These are phyloP conservation scores for Hemistola chrysoprasaria DNA, from an alignment of 2,888 invertebrate species.

Conservation along the genomic window DNA sequence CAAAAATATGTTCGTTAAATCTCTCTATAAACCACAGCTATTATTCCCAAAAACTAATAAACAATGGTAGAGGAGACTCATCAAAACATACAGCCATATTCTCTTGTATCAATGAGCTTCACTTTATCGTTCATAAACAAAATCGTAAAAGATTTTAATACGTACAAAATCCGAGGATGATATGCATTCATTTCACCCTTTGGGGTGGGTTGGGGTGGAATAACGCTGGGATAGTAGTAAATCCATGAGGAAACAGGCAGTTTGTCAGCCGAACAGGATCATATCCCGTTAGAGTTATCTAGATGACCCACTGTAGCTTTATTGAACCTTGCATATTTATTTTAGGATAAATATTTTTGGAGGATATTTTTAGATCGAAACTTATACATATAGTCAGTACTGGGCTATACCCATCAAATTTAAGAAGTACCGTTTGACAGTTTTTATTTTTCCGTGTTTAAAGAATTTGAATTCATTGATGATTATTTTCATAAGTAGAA, in stretches of 20 bases:
- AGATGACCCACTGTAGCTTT: conserved; percentile 34
- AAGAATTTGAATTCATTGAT: no score
- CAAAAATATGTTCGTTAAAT: no score
- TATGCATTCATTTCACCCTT: conserved; percentile 11
- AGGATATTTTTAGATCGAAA: no score
- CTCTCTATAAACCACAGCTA: no score
- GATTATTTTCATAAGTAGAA: no score
- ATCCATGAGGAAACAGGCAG: conserved; percentile 39
- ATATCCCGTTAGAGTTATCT: conserved; percentile 34
- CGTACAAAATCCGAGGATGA: conserved; percentile 17
- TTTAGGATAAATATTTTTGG: conserved; percentile 3
- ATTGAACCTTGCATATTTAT: conserved; percentile 19
- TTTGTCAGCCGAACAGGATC: conserved; percentile 38
- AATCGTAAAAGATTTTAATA: conserved; percentile 29
- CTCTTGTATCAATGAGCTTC: conserved; percentile 2
- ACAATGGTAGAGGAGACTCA: neutral
- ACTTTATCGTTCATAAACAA: conserved; percentile 29
- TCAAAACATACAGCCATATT: neutral
- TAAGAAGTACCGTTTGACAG: no score
- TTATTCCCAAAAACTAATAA: no score
- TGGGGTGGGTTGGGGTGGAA: conserved; percentile 4
- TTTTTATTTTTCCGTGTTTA: no score
- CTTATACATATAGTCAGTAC: no score
- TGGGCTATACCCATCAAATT: no score
- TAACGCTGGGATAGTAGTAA: conserved; percentile 33